Base-by-base conservation (phyloP, 92 coral and sea anemone genomes). In the Actinernus sp. region DNA sequence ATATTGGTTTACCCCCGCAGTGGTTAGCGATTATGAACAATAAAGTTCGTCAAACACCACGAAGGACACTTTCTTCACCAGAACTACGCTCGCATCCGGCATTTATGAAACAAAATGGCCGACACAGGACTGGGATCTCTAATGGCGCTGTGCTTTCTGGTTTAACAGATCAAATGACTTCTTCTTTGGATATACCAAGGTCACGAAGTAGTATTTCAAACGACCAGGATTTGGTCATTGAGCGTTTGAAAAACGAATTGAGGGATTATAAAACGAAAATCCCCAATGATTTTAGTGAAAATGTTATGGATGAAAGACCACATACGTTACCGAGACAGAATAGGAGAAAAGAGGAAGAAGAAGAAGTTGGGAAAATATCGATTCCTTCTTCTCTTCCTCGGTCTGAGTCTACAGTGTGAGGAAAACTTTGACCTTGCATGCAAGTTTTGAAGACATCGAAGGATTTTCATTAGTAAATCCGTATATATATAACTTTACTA, bases 1-100 rank as follows among this genome's bases (percentile, higher is more conserved):
- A 69, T 18, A 56, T 86, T 19, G 97, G 97, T 71, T 77, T 90
- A 39, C 97, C 97, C 16, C 87, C 84, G 7, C 97, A 90, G 40
- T 90, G 97, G 97, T 73, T 40, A 36, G 67, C 79, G 29, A 61
- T 83, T 36, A 83, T 83, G 55, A 49, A 60, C 65, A 76, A 47
- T 50, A 79, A 83, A 63, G 63, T 51, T 22, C 44, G 65, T 55
- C 86, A 63, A 16, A 32, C 74, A 8, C 71, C 88, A 21, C 74
- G 68, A 16, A 68, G 73, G 33, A 63, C 70, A 21, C 25, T 44
- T 26, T 69, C 66, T 10, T 29, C 67, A n/a, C 63, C 75, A n/a
- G 82, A 78, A 55, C 55, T 31, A 16, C 65, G 66, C 25, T 58
- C 61, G 22, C 76, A 29, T 13, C 25, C 65, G 26, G 17, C 55